Conservation (phyloP, 2,797 vertebrate species). For the Gambelia wislizenii region DNA sequence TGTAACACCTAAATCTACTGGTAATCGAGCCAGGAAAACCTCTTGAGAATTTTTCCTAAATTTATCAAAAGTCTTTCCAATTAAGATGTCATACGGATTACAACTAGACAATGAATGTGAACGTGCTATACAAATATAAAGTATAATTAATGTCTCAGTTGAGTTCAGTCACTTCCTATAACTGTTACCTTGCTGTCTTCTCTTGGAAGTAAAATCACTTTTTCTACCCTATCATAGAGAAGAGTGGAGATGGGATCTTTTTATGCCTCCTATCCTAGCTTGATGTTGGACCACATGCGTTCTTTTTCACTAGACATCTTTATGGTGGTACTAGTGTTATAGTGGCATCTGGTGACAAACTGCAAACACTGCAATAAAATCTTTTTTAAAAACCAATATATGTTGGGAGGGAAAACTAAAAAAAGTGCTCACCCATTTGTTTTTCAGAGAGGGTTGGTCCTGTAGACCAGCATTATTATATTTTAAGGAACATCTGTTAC, state of each 20-base stretch:
- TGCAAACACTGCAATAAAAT: slow-evolving; percentile 12
- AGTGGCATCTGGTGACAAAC: slow-evolving; percentile 14
- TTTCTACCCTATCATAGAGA: neutral
- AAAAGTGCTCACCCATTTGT: too few relatives aligned
- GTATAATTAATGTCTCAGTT: neutral
- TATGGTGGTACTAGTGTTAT: neutral
- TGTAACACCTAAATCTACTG: neutral
- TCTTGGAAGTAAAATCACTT: neutral
- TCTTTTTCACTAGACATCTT: neutral
- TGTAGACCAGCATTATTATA: neutral
- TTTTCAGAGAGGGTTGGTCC: neutral
- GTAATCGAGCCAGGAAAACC: neutral
- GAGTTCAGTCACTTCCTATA: neutral
- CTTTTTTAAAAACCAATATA: too few relatives aligned
- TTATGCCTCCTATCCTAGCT: neutral
- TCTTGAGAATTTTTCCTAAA: neutral
- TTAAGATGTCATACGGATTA: neutral
- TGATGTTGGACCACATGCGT: neutral
- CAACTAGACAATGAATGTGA: neutral
- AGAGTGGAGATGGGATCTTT: neutral
- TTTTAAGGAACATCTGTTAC: neutral
- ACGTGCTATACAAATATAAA: neutral
- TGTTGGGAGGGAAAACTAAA: too few relatives aligned
- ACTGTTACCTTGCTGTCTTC: neutral
- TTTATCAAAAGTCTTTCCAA: neutral